Base-by-base conservation (phyloP, 2,797 vertebrate genomes). In the Morus bassanus region DNA sequence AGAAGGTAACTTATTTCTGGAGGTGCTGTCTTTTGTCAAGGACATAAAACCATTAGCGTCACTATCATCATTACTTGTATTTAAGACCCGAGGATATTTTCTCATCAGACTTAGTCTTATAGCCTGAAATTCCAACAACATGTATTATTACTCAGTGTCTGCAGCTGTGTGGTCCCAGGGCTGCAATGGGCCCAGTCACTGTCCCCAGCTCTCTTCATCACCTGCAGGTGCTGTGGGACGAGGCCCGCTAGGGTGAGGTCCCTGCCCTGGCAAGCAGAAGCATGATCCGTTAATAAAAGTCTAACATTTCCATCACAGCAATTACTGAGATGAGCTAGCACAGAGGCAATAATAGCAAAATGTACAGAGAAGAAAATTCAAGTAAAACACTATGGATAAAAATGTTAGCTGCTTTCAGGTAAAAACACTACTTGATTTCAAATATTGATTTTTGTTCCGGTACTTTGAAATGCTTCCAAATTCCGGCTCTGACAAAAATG, bases 381-480 rank as follows among this genome's bases (percentile, higher is more conserved):
- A 74, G 46, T 65, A 35, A 88, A 90, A 74, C 39, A 70, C 61
- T 11, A 61, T 0, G 5, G 69, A 89, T 48, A 74, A 91, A 94
- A 92, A 89, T 18, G 46, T 64, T 67, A 60, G 27, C 27, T 84
- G 51, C 35, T 81, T 90, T 84, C 74, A 67, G 54, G 53, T 85
- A 75, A 95, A 91, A 96, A 85, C 33, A 63, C 12, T 57, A 37
- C 51, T 46, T 91, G 61, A 75, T 67, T 95, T 87, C 80, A 85
- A 45, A 56, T 86, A 94, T 37, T 84, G 81, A 96, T 91, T 95
- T 92, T 91, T 87, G 45, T 67, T 82, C 54, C 43, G 50, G 43
- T 61, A 41, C 45, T 86, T 95, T 86, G 81, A 94, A 94, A 86
- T 23, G 51, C 22, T 85, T 95, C 85, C 91, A 91, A 93, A 92